Evolutionary conservation across 2,797 vertebrate genomes (phyloP).

Genomic region (Tapera naevia): DNA sequence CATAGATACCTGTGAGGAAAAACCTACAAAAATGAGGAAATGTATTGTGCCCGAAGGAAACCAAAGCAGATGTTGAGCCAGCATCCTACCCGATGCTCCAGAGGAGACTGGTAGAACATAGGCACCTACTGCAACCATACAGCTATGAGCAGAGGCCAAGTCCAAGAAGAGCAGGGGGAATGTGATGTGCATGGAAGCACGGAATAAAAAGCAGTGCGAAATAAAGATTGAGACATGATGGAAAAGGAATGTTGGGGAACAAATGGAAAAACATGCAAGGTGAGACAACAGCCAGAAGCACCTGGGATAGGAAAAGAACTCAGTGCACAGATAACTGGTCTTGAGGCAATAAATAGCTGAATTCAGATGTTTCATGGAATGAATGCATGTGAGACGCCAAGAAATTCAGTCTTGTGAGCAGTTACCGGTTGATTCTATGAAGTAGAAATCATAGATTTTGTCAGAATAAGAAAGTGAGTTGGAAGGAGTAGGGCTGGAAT

Average conservation of each 20-base stretch:
- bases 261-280: neutral
- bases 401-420: neutral
- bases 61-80: constrained; percentile 56
- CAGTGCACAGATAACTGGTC: neutral
- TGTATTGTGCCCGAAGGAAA: constrained; percentile 31
- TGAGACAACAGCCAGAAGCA: neutral
- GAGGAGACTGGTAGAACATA: constrained; percentile 9
- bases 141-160: neutral
- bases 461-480: neutral
- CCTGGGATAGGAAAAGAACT: neutral
- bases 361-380: neutral
- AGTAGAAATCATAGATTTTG: neutral
- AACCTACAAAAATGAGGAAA: neutral
- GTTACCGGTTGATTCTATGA: neutral
- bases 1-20: neutral
- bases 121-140: neutral
- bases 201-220: neutral
- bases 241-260: neutral
- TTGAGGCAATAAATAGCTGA: neutral
- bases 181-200: neutral
- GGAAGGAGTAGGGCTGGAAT: neutral
- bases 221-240: neutral
- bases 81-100: constrained; percentile 42
- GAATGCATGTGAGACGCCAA: neutral
- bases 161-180: neutral